Evolutionary conservation across 2,888 invertebrate genomes (phyloP), one percentile per base, ranked within the genome.

Genomic region (Theretra japonica): DNA sequence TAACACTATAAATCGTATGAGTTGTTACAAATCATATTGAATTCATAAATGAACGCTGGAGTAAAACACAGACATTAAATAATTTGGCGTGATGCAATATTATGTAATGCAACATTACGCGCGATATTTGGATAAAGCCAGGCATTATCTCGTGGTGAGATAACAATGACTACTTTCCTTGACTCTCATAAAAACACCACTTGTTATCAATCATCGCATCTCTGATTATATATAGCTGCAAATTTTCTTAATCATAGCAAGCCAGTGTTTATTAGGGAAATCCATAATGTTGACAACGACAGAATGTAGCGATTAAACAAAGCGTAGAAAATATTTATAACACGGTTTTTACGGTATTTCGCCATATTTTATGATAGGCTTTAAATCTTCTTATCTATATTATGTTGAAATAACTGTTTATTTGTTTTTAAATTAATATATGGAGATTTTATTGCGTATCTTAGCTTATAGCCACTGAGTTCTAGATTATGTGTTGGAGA

Each of bases 101-200:
- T 41, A 41, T 41, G 41, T 41, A 41, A 50, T 11, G 17, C 21
- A 15, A 6, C 15, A n/a, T 60, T 50, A 5, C 25, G 48, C 23
- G 25, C 28, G 48, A 19, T 59, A 3, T 60, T 28, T 59, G 33
- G 25, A 58, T 58, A 21, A 50, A 60, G 4, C 4, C 15, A 15
- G 0, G 8, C 30, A 30, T 53, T 56, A 69, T 48, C 41, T 25
- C 23, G 23, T 48, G 7, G 48, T 23, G 23, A 65, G 65, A 65
- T 48, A 65, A 65, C 41, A 19, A 65, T 65, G 60, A 65, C 23
- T 65, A 23, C 15, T 48, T 60, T 19, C 23, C 48, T 4, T 65
- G 7, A 65, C 17, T 65, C 41, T 23, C 23, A 23, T 1, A 48
- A 65, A 41, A 23, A 21, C 2, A 4, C 6, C 5, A 41, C 21